Conservation (phyloP, 2,113 vertebrate species). For the Dromaius novaehollandiae region DNA sequence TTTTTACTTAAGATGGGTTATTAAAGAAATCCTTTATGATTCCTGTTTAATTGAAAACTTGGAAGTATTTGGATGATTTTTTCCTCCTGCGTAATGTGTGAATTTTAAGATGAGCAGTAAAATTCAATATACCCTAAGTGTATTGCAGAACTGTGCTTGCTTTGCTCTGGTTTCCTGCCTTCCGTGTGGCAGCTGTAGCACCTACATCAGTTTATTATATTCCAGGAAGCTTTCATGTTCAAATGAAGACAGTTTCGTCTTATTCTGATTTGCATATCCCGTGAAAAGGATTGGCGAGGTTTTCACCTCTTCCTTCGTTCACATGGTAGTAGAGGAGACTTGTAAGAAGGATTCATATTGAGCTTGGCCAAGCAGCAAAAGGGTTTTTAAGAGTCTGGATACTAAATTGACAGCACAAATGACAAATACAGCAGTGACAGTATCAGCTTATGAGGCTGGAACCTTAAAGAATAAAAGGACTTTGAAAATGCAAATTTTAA, state of each 20-base stretch:
- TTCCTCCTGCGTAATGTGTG: not conserved
- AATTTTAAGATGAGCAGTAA: not conserved
- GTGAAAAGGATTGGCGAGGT: not conserved
- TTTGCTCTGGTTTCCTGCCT: not conserved
- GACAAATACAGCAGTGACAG: not conserved
- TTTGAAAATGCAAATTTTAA: not conserved
- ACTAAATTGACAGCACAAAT: not conserved
- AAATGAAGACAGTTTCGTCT: not conserved
- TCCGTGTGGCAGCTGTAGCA: not conserved
- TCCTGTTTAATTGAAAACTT: not conserved
- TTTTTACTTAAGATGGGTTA: not conserved
- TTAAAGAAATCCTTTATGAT: not conserved
- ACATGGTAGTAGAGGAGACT: not conserved
- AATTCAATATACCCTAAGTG: not conserved
- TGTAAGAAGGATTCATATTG: not conserved
- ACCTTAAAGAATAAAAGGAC: not conserved
- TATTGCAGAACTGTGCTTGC: not conserved
- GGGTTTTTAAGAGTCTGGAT: not conserved
- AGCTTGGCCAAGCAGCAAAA: not conserved
- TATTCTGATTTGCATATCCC: not conserved
- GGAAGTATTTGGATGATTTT: not conserved
- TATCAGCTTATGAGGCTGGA: not conserved
- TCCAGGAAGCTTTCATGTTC: rapidly evolving
- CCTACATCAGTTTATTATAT: not conserved
- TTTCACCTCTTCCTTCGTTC: not conserved